A percentile compares a stretch with the other conserved stretches of the same genome.
These are phyloP conservation scores for Mirza zaza DNA, from an alignment of 2,113 vertebrate genomes.

Conservation along the genomic window DNA sequence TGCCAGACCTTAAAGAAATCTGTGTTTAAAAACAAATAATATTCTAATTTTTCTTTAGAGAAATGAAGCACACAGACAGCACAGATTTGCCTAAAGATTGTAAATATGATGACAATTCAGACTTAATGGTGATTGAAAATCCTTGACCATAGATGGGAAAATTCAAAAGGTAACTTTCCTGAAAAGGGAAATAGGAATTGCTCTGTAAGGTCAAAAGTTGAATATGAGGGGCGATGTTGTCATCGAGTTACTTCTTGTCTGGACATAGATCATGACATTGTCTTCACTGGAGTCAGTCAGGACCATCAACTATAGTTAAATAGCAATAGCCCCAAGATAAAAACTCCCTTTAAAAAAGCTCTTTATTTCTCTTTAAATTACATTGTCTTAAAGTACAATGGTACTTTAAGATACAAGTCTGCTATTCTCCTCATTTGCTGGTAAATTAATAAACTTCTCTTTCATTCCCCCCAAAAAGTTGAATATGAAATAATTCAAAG, in stretches of 20 bases:
- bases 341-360: no score
- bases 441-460: no score
- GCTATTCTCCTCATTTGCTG: no score
- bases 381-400: no score
- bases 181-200: not conserved
- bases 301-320: no score
- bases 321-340: no score
- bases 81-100: not conserved
- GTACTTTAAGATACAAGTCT: no score
- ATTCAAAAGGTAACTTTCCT: not conserved
- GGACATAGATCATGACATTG: no score
- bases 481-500: not conserved
- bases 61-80: not conserved
- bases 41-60: not conserved
- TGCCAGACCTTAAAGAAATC: not conserved
- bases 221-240: not conserved
- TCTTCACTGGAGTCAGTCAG: no score
- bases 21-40: not conserved
- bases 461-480: not conserved
- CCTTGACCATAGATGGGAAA: not conserved
- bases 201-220: not conserved
- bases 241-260: no score
- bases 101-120: not conserved
- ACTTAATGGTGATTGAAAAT: not conserved
- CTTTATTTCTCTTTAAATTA: no score